Evolutionary conservation across 1,140 invertebrate genomes (phyloP).

Genomic region (Neodiprion lecontei): DNA sequence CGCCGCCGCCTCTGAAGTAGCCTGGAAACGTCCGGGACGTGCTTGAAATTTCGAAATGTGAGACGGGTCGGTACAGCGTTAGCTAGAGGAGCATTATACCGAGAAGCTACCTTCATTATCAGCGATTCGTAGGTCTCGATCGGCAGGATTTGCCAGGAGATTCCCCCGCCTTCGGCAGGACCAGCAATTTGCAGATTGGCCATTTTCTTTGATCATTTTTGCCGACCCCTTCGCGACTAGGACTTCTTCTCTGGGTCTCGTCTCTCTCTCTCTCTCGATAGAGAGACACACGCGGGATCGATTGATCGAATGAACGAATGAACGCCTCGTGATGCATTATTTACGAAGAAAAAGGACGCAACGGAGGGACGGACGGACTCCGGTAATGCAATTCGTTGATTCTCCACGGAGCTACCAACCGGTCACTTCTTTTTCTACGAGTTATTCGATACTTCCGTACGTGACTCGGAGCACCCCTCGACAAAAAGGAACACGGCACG

Average conservation of each 20-base stretch:
- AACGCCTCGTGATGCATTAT: not conserved
- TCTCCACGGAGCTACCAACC: not conserved
- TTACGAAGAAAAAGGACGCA: not conserved
- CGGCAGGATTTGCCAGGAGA: not conserved
- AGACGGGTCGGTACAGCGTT: not conserved
- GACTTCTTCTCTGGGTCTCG: too few species aligned
- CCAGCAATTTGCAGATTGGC: not conserved
- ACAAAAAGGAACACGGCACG: not conserved
- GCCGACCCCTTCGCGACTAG: not conserved
- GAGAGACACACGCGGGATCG: too few species aligned
- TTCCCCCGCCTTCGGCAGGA: not conserved
- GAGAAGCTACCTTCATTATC: conserved; percentile 2
- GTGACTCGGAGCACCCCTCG: not conserved
- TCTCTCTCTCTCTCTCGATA: too few species aligned
- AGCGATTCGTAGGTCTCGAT: not conserved
- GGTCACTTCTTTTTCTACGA: not conserved
- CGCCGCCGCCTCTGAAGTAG: not conserved
- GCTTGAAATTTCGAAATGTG: not conserved
- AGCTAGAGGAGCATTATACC: not conserved
- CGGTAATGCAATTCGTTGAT: not conserved
- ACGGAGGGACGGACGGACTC: not conserved
- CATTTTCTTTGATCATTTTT: conserved; percentile 4
- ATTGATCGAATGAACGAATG: too few species aligned
- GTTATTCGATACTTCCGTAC: too few species aligned
- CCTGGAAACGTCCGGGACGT: not conserved